Evolutionary conservation across 2,797 vertebrate genomes (phyloP), one percentile per base, ranked within the genome.

Genomic region (Bufotes viridis): DNA sequence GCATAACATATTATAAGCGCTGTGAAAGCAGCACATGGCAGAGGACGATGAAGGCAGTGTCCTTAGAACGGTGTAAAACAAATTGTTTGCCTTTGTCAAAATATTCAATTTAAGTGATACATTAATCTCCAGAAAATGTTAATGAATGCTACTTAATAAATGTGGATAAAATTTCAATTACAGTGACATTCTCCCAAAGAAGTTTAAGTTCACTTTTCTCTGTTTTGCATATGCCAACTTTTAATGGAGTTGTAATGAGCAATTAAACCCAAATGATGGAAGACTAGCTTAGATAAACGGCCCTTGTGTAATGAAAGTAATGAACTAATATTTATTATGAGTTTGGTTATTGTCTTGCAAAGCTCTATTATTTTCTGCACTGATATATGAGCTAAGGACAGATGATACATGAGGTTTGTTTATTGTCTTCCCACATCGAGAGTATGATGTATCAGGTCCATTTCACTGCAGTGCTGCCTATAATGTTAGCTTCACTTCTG

Each of bases 271-370:
- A 80, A 84, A 89, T 87, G 85, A 89, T 89, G 88, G 88, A 89
- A 89, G 81, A 87, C 80, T 84, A 80, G 88, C 88, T 84, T 84
- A 84, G 85, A 87, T 87, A 89, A 89, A 89, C 88, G 87, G 85
- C 88, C 85, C 81, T 65, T 74, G 88, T 87, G 88, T 87, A 89
- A 87, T 87, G 80, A 87, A 89, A 89, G 88, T 84, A 89, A 89
- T 89, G 88, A 89, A 83, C 88, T 89, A 84, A 89, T 89, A 89
- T 89, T 89, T 89, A 87, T 89, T 87, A 84, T 84, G 85, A 89
- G 81, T 76, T 84, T 63, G 88, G 85, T 89, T 89, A 89, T 86
- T 87, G 88, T 75, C 81, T 83, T 82, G 24, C 75, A 74, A 58
- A 69, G 79, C 74, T 87, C 80, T 89, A 65, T 89, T 87, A 79